Conservation (phyloP, 2,113 vertebrate genomes). For the Aldabrachelys gigantea region DNA sequence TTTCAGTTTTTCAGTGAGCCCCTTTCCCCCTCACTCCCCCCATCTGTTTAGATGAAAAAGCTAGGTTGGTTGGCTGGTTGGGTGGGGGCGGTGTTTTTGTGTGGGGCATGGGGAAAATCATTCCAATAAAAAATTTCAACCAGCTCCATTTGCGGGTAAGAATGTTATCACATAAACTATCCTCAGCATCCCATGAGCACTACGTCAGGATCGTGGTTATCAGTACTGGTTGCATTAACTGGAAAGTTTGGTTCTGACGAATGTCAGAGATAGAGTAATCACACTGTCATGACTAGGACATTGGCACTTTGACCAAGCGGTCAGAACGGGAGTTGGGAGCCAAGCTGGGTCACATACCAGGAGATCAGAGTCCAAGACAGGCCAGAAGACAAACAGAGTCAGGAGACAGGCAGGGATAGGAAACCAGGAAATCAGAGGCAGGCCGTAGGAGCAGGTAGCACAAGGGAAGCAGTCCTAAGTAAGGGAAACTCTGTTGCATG, state of each 20-base stretch:
- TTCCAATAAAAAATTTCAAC: background rate
- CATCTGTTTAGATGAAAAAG: background rate
- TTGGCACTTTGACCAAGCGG: background rate
- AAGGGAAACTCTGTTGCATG: background rate
- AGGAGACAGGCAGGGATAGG: too few relatives aligned
- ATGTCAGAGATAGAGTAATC: too few relatives aligned
- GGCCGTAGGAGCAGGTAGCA: background rate
- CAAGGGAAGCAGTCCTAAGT: background rate
- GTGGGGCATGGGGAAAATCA: background rate
- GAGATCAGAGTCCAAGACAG: background rate
- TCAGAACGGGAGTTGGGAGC: background rate
- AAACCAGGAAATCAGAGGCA: background rate
- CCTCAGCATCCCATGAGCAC: background rate
- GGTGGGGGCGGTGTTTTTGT: background rate
- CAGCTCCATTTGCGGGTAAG: background rate
- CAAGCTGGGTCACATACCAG: background rate
- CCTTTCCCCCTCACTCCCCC: background rate
- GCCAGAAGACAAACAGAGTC: background rate
- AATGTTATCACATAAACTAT: background rate
- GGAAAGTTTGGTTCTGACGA: background rate
- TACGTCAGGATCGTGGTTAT: background rate
- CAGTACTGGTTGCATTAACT: background rate
- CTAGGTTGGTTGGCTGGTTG: background rate
- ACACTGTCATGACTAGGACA: too few relatives aligned
- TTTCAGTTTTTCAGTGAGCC: background rate